A percentile compares a stretch with the other conserved stretches of the same genome.
Conservation (phyloP, 2,888 invertebrate species). For the Drosophila eohydei region DNA sequence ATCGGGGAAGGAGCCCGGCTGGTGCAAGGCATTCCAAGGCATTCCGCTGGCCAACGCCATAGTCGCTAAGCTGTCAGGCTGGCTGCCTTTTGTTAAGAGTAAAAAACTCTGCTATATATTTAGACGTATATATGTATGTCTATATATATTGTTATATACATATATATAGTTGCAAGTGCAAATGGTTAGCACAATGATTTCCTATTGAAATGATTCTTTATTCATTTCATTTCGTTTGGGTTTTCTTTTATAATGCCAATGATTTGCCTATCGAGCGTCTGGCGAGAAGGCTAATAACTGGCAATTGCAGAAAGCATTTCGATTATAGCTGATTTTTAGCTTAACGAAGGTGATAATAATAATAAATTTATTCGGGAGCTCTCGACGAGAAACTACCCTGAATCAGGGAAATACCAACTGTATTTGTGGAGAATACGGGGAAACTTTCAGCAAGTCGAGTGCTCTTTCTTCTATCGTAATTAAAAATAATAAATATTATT, state of each 20-base stretch:
- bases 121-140: slow-evolving; percentile 7
- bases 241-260: slow-evolving; percentile 53
- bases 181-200: slow-evolving; percentile 31
- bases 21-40: slow-evolving; percentile 53
- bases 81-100: slow-evolving; percentile 45
- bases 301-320: slow-evolving; percentile 32
- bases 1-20: slow-evolving; percentile 11
- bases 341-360: background rate
- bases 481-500: no score
- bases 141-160: background rate
- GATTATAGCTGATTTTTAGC: background rate
- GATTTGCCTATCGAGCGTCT: slow-evolving; percentile 42
- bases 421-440: no score
- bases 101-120: background rate
- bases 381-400: background rate
- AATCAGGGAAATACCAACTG: no score
- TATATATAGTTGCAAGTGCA: slow-evolving; percentile 30
- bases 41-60: slow-evolving; percentile 57
- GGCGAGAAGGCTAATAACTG: slow-evolving; percentile 44
- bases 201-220: slow-evolving; percentile 54
- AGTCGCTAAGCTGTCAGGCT: slow-evolving; percentile 54
- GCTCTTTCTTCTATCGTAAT: no score
- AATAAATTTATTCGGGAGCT: background rate
- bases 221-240: slow-evolving; percentile 39
- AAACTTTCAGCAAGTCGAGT: background rate